Evolutionary conservation across 2,888 invertebrate genomes (phyloP).

Genomic region (Clitarchus hookeri): DNA sequence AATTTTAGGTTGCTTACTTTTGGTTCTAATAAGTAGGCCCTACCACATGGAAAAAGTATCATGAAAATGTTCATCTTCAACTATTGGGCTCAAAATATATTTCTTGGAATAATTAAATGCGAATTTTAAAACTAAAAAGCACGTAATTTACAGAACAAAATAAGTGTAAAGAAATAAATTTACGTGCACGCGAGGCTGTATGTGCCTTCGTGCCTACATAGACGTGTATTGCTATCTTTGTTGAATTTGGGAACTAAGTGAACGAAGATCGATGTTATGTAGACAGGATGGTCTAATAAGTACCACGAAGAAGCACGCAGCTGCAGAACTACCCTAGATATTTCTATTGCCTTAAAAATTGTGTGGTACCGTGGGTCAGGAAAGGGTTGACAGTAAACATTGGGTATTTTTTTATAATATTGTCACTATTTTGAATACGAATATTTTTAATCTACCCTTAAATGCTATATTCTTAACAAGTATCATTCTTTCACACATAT

Average conservation of each 20-base stretch:
- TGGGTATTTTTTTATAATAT: too few species aligned
- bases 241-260: neutral
- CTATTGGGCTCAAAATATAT: neutral
- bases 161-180: neutral
- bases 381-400: too few species aligned
- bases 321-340: too few species aligned
- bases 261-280: neutral
- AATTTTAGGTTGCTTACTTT: neutral
- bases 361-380: neutral
- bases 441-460: too few species aligned
- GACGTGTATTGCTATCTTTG: neutral
- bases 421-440: too few species aligned
- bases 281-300: neutral
- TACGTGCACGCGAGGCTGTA: neutral
- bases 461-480: too few species aligned
- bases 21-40: neutral
- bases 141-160: neutral
- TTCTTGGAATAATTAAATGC: neutral
- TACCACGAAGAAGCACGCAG: neutral
- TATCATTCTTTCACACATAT: too few species aligned
- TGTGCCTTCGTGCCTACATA: neutral
- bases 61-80: neutral
- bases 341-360: neutral
- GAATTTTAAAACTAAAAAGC: neutral
- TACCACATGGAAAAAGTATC: neutral